Conservation (phyloP, 2,113 vertebrate species). For the Arvicanthis niloticus region DNA sequence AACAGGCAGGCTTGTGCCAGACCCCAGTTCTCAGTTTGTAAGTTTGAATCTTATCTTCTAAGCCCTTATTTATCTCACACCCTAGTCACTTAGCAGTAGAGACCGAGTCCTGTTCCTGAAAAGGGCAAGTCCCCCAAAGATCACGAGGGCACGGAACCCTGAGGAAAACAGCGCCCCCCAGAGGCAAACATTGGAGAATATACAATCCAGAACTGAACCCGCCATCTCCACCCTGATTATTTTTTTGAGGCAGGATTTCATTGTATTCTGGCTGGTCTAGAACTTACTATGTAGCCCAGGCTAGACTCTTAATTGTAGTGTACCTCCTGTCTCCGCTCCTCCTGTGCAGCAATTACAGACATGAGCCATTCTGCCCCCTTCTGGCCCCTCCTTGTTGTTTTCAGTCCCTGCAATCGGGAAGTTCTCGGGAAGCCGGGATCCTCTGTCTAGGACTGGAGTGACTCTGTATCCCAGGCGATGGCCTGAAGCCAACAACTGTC, state of each 20-base stretch:
- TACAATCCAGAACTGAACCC: background rate
- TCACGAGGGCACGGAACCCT: background rate
- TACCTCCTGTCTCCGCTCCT: background rate
- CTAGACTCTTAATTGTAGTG: background rate
- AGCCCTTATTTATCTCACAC: background rate
- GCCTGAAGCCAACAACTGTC: constrained; percentile 8
- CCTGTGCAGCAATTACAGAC: background rate
- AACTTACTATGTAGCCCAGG: background rate
- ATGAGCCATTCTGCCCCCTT: background rate
- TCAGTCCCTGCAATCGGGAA: background rate
- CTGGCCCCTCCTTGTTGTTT: background rate
- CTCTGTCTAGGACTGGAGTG: constrained; percentile 52
- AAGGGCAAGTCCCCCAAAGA: background rate
- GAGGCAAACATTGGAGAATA: background rate
- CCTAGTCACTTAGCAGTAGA: background rate
- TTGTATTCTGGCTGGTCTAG: background rate
- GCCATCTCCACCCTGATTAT: background rate
- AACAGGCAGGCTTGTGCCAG: background rate
- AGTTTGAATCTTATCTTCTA: background rate
- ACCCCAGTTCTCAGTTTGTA: background rate
- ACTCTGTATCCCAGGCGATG: background rate
- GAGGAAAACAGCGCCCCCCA: background rate
- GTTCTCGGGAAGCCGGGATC: background rate
- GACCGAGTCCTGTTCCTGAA: background rate
- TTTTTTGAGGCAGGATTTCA: background rate